Percentiles rank a stretch among this genome's conserved stretches.
These are phyloP conservation scores for Zeuzera pyrina DNA, from an alignment of 2,888 invertebrate species.

Conservation along the genomic window DNA sequence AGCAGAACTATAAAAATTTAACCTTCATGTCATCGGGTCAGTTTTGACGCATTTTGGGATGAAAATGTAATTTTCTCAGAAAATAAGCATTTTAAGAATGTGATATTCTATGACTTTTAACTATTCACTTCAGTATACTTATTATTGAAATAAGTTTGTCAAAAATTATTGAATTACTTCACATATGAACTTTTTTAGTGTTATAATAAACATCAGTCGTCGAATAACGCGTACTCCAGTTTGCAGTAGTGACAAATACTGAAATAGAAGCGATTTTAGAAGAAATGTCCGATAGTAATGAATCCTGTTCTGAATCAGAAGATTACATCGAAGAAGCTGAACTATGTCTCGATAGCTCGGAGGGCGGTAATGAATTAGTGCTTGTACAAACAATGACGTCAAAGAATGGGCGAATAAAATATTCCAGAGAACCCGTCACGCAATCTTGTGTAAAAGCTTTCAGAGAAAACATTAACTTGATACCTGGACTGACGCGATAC, in stretches of 20 bases:
- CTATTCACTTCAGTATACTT: no score
- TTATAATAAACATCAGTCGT: constrained; percentile 1
- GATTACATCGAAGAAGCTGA: constrained; percentile 1
- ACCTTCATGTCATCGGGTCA: constrained; percentile 3
- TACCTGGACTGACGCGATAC: neutral
- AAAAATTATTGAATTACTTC: neutral
- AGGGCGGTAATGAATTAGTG: neutral
- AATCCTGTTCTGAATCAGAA: constrained; percentile 3
- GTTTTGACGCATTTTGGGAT: constrained; percentile 3
- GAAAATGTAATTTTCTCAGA: constrained; percentile 3
- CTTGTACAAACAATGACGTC: constrained; percentile 1
- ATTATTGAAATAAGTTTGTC: constrained; percentile 1
- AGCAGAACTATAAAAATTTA: neutral
- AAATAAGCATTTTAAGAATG: constrained; percentile 1
- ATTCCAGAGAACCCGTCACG: constrained; percentile 3
- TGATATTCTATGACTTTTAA: constrained; percentile 1
- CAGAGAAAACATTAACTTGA: constrained; percentile 1
- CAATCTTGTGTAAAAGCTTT: neutral
- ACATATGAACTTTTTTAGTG: constrained; percentile 2
- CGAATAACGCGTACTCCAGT: neutral
- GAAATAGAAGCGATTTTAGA: neutral
- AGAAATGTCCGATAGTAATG: neutral
- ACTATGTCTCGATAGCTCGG: no score
- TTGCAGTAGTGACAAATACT: neutral
- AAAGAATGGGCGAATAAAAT: constrained; percentile 4